Evolutionary conservation across 64 coral and sea anemone species (phyloP).

Genomic region (Astreopora myriophthalma): DNA sequence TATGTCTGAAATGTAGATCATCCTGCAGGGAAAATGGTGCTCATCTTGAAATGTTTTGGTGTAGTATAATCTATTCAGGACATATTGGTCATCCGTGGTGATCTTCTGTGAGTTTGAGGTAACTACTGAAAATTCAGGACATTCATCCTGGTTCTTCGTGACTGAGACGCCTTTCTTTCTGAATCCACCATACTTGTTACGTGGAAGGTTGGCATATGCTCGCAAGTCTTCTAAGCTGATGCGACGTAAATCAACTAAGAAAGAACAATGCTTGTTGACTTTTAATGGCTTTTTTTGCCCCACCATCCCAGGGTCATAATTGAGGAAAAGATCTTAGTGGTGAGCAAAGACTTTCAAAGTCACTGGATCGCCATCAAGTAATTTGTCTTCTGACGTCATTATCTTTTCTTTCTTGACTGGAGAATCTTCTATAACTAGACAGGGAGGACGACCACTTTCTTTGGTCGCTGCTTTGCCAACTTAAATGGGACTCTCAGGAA

Average conservation of each 20-base stretch:
- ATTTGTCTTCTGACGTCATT: too few relatives aligned
- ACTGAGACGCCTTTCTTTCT: neutral
- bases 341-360: too few relatives aligned
- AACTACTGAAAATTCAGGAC: neutral
- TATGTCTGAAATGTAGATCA: neutral
- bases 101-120: neutral
- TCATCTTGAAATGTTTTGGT: neutral
- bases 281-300: too few relatives aligned
- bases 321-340: too few relatives aligned
- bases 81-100: neutral
- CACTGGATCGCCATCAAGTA: too few relatives aligned
- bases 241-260: neutral
- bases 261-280: too few relatives aligned
- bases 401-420: too few relatives aligned
- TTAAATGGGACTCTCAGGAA: too few relatives aligned
- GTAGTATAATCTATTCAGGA: neutral
- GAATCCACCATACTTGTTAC: slow-evolving; percentile 1
- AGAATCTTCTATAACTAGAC: too few relatives aligned
- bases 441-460: too few relatives aligned
- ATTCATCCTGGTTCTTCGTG: neutral
- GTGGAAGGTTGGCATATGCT: neutral
- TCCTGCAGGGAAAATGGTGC: neutral
- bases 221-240: neutral
- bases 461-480: too few relatives aligned
- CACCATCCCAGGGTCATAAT: too few relatives aligned